Conservation (phyloP, 2,888 invertebrate genomes). For the Tenthredo mesomela region DNA sequence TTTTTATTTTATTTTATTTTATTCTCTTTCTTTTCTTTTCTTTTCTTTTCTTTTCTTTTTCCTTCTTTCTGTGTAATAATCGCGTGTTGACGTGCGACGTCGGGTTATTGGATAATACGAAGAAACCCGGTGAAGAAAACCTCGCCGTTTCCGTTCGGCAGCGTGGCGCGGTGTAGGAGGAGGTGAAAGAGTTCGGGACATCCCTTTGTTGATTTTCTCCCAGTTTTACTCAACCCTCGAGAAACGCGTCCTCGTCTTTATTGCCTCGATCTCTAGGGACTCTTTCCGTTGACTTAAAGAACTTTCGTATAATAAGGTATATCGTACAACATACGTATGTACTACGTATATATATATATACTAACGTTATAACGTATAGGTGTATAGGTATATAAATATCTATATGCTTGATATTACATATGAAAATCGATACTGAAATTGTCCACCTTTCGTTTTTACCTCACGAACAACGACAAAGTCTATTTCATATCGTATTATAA, state of each 20-base stretch:
- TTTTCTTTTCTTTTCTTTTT: not conserved
- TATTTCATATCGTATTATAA: not conserved
- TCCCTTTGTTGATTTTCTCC: slow-evolving; percentile 42
- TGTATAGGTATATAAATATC: too few relatives aligned
- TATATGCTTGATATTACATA: not conserved
- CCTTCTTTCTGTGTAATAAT: slow-evolving; percentile 16
- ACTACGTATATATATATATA: not conserved
- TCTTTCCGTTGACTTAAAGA: slow-evolving; percentile 36
- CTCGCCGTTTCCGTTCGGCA: not conserved
- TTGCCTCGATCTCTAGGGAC: slow-evolving; percentile 36
- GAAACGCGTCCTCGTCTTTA: slow-evolving; percentile 9
- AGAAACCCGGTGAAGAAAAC: slow-evolving; percentile 6
- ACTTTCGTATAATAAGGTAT: slow-evolving; percentile 26
- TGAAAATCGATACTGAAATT: not conserved
- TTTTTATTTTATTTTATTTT: not conserved
- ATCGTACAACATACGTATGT: not conserved
- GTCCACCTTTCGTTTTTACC: not conserved
- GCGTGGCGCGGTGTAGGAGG: not conserved
- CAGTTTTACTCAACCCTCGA: slow-evolving; percentile 33
- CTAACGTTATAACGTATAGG: not conserved
- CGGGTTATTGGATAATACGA: slow-evolving; percentile 17
- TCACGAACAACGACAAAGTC: not conserved
- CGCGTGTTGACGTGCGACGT: slow-evolving; percentile 35
- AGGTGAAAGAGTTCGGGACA: slow-evolving; percentile 31
- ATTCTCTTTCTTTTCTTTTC: not conserved